Conservation (phyloP, 2,113 vertebrate species). For the Gallinago paraguaiae region DNA sequence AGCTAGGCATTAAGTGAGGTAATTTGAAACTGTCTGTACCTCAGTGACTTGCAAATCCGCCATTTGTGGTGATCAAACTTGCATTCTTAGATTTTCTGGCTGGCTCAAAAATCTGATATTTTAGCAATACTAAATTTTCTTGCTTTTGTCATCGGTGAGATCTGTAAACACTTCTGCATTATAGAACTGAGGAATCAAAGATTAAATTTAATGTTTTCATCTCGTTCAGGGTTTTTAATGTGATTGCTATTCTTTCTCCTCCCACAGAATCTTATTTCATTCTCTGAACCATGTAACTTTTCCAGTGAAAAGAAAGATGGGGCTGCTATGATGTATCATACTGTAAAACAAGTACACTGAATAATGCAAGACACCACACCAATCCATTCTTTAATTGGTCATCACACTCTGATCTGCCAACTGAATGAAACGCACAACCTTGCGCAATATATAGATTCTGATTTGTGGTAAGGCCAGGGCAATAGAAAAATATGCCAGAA, state of each 20-base stretch:
- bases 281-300: background rate
- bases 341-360: background rate
- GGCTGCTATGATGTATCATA: background rate
- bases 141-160: background rate
- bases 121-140: background rate
- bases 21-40: background rate
- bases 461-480: background rate
- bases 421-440: background rate
- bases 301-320: background rate
- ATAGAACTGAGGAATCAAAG: background rate
- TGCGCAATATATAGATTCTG: background rate
- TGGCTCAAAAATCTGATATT: background rate
- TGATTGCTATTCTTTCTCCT: background rate
- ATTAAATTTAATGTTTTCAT: background rate
- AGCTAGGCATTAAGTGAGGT: background rate
- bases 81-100: background rate
- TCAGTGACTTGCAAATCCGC: background rate
- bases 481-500: background rate
- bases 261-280: background rate
- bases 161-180: background rate
- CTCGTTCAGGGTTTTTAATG: background rate
- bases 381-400: background rate
- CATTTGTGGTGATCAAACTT: background rate
- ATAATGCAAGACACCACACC: background rate
- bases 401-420: background rate